Evolutionary conservation across 2,888 invertebrate species (phyloP).

Genomic region (Subacronicta megacephala): DNA sequence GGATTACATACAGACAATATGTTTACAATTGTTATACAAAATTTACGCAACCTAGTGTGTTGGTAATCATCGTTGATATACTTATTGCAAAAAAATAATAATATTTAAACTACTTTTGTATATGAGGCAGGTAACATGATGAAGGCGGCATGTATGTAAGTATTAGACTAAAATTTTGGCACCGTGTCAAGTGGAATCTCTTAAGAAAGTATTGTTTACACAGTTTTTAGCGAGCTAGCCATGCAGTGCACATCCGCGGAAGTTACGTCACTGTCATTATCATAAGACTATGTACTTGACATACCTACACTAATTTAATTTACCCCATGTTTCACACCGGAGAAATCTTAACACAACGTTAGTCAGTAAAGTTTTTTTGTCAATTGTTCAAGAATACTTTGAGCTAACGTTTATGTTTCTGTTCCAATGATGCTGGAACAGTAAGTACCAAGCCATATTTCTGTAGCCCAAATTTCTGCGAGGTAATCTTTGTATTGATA

Average conservation of each 20-base stretch:
- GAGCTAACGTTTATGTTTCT: not conserved
- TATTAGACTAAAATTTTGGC: slow-evolving; percentile 24
- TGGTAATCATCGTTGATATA: not conserved
- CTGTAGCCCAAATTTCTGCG: too few relatives aligned
- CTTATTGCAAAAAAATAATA: slow-evolving; percentile 3
- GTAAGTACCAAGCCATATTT: not conserved
- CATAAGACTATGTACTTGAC: not conserved
- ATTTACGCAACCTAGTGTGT: slow-evolving; percentile 12
- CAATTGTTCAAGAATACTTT: too few relatives aligned
- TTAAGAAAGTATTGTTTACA: slow-evolving; percentile 18
- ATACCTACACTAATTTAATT: not conserved
- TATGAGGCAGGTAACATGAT: not conserved
- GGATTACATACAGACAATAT: slow-evolving; percentile 19
- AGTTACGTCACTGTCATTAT: slow-evolving; percentile 4
- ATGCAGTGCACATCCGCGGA: not conserved
- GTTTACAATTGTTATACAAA: slow-evolving; percentile 34
- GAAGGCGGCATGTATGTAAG: not conserved
- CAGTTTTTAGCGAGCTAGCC: slow-evolving; percentile 12
- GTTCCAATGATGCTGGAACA: not conserved
- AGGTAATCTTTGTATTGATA: slow-evolving; percentile 1
- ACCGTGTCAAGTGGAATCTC: slow-evolving; percentile 27
- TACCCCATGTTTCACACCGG: not conserved
- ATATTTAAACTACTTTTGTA: slow-evolving; percentile 7
- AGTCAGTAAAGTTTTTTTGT: too few relatives aligned
- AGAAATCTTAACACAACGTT: not conserved